phyloP scores from a whole-genome alignment of 1,140 invertebrate species.

The Drosophila rufa region DNA sequence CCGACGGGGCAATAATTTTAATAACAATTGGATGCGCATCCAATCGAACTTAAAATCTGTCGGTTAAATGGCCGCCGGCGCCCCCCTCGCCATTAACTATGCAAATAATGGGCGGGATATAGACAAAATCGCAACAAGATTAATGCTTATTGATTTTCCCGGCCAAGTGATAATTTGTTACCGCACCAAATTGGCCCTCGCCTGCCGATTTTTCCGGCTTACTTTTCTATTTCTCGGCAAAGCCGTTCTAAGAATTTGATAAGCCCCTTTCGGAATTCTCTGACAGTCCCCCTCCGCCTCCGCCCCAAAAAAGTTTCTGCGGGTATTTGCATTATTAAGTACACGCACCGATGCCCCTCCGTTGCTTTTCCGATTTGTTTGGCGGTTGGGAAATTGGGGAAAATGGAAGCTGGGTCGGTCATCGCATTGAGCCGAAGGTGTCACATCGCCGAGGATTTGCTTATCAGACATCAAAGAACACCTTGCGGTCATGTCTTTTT shows the following conservation, averaged over 20 bases:
- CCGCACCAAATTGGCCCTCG: slow-evolving; percentile 34
- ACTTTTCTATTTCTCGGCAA: slow-evolving; percentile 73
- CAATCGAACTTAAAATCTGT: slow-evolving; percentile 69
- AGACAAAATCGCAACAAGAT: slow-evolving; percentile 78
- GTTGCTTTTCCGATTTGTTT: slow-evolving; percentile 15
- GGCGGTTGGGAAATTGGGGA: background rate
- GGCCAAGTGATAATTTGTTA: slow-evolving; percentile 66
- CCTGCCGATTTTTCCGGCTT: slow-evolving; percentile 61
- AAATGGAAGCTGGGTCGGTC: slow-evolving; percentile 26
- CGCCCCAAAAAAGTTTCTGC: slow-evolving; percentile 49
- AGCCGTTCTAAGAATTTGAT: slow-evolving; percentile 71
- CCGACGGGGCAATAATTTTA: slow-evolving; percentile 36
- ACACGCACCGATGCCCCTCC: slow-evolving; percentile 20
- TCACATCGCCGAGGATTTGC: slow-evolving; percentile 46
- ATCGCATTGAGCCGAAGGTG: slow-evolving; percentile 45
- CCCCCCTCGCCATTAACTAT: slow-evolving; percentile 56
- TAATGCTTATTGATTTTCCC: slow-evolving; percentile 81
- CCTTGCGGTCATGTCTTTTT: slow-evolving; percentile 37
- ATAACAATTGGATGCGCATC: slow-evolving; percentile 55
- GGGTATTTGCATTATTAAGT: slow-evolving; percentile 68
- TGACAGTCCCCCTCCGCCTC: background rate
- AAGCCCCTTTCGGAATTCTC: slow-evolving; percentile 66
- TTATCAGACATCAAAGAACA: slow-evolving; percentile 56
- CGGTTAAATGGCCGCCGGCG: slow-evolving; percentile 45
- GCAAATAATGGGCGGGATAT: slow-evolving; percentile 73